A percentile compares a stretch with the other conserved stretches of the same genome.
These are phyloP conservation scores for Porites cylindrica DNA, from an alignment of 92 coral and sea anemone genomes.

Conservation along the genomic window DNA sequence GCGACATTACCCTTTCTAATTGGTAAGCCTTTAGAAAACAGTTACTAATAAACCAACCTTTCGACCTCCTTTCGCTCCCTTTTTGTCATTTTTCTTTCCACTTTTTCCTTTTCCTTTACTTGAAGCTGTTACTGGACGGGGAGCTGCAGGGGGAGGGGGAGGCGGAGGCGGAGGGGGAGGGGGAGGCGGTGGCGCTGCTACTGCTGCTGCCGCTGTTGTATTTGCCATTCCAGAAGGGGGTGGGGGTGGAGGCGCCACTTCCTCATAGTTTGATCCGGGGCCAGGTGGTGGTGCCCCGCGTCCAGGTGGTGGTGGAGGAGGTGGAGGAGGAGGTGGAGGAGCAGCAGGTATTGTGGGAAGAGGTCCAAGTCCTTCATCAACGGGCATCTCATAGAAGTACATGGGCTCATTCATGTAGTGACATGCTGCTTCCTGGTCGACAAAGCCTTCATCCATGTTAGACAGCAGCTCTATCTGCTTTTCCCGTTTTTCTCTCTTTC, in stretches of 20 bases:
- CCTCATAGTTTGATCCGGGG: not conserved
- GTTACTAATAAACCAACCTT: not conserved
- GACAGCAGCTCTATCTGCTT: not conserved
- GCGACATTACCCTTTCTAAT: too few species aligned
- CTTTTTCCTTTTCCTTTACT: not conserved
- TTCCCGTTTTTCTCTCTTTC: not conserved
- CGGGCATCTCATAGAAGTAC: not conserved
- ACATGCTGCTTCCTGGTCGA: not conserved
- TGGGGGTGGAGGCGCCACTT: not conserved
- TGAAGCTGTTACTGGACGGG: not conserved
- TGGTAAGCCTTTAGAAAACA: too few species aligned
- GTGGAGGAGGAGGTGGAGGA: not conserved
- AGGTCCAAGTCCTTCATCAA: not conserved
- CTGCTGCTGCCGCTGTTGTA: not conserved
- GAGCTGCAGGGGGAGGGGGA: slow-evolving; percentile 1
- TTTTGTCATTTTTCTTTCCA: not conserved
- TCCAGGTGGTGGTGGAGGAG: not conserved
- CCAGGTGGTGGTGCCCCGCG: not conserved
- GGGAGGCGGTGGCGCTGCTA: too few species aligned
- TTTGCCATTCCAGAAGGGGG: not conserved
- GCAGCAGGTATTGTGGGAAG: not conserved
- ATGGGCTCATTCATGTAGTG: not conserved
- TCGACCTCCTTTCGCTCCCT: not conserved
- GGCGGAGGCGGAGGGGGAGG: not conserved
- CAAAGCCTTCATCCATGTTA: not conserved